phyloP scores from a whole-genome alignment of 2,797 vertebrate genomes.

The Acipenser ruthenus region DNA sequence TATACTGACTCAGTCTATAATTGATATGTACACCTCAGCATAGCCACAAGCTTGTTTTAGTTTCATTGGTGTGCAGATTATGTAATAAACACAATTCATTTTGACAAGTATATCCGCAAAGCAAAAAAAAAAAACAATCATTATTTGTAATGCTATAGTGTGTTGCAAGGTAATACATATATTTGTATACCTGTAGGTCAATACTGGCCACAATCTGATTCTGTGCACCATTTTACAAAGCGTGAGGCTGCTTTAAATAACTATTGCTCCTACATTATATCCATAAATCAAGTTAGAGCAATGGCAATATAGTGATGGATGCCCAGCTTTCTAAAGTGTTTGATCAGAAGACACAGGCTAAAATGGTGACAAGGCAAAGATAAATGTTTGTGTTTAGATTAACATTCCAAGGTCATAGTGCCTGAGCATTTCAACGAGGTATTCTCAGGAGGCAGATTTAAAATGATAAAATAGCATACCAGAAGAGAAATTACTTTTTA shows the following conservation, averaged over 20 bases:
- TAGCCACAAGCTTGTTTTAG: too few species aligned
- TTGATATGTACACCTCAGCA: too few species aligned
- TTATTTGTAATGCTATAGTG: too few species aligned
- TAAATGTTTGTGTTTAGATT: constrained; percentile 61
- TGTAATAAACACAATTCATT: too few species aligned
- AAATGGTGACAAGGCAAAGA: constrained; percentile 54
- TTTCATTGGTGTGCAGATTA: too few species aligned
- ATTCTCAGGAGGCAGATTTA: constrained; percentile 43
- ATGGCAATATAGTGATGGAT: constrained; percentile 51
- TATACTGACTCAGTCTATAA: too few species aligned
- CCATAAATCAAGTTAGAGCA: constrained; percentile 46
- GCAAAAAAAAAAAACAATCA: too few species aligned
- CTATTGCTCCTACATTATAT: constrained; percentile 37
- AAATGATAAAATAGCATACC: constrained; percentile 34
- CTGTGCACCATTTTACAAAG: constrained; percentile 34
- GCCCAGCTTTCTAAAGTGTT: constrained; percentile 41
- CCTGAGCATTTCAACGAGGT: constrained; percentile 60
- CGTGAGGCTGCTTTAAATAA: constrained; percentile 48
- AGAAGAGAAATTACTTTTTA: constrained; percentile 51
- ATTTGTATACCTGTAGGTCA: too few species aligned
- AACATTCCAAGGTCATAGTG: constrained; percentile 63
- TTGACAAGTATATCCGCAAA: too few species aligned
- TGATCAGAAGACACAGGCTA: constrained; percentile 54
- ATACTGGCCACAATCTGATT: too few species aligned
- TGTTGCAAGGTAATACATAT: too few species aligned